Base-by-base conservation (phyloP, 2,888 invertebrate species). In the Zaprionus lineosus region DNA sequence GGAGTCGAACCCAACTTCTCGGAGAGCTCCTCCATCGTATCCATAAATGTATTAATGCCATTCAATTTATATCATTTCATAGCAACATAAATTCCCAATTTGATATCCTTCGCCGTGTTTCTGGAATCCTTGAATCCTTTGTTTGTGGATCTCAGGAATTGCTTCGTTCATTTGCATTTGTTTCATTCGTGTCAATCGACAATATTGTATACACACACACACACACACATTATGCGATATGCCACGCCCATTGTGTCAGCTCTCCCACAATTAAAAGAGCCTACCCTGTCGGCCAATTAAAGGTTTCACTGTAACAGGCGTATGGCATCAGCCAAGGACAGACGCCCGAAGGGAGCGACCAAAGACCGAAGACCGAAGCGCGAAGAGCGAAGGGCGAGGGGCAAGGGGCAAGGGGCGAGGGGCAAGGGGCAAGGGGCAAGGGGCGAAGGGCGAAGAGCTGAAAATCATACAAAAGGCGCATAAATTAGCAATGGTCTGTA, bases 401-500 rank as follows among this genome's bases (percentile, higher is more conserved):
- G 59, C 47, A 15, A 55, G 28, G 15, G 12, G 8, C 33, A 11
- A 15, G 8, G 14, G 15, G 18, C 3, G 8, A 8, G 9, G 12
- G 9, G 36, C 18, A 11, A 46, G 44, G 37, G 37, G 18, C 4
- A 29, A 12, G 28, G 60, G 16, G 15, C 15, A 59, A 60, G 29
- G n/a, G 12, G 33, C 31, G 47, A 48, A 56, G 56, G 51, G 43
- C 39, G 40, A 28, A n/a, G 36, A 68, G 40, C 48, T 43, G 57
- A 76, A 81, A 81, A 81, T 81, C 82, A 76, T 86, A 84, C 65
- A 65, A 81, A 67, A 65, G 82, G 64, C 82, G 81, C 86, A 82
- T 82, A 82, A 82, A 82, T 82, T 82, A 82, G 82, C 84, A 74
- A 86, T 82, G 81, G 81, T 82, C 84, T 74, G 86, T 86, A 86